Base-by-base conservation (phyloP, 2,888 invertebrate species). In the Eupithecia inturbata region DNA sequence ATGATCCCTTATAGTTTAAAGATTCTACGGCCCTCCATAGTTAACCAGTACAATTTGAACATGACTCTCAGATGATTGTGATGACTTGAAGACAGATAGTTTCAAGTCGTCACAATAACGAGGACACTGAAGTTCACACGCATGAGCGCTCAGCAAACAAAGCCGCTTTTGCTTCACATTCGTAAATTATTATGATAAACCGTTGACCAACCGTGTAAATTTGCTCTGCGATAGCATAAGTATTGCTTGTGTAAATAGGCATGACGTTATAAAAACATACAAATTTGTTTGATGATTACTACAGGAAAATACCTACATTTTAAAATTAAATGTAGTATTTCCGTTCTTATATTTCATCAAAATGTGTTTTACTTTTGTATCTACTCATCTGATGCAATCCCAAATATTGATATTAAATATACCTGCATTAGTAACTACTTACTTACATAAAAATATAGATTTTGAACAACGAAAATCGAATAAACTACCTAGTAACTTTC, bases 131-230 rank as follows among this genome's bases (percentile, higher is more conserved):
- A 84, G 85, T 89, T 91, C 91, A 88, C 91, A 92, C 90, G 91
- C 89, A 85, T 86, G 86, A 85, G 78, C 84, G 82, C 84, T 85
- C 72, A 78, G 80, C 85, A 85, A 89, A 90, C 88, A 89, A 88
- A 85, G 86, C 78, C 79, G 84, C 85, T 85, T 89, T 87, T 88
- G 82, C 80, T 78, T 82, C 78, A 79, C 81, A 67, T 75, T 86
- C 85, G 83, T 88, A 87, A 88, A 88, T 88, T 87, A 88, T 85
- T 87, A 88, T 85, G 86, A 87, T 87, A 87, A 83, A 86, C 85
- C 83, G 85, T 85, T 88, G 81, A 80, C 79, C 83, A 82, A 83
- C 81, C 84, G 83, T 87, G 86, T 88, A 85, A 86, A 87, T 89
- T 88, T 87, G 83, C 84, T 82, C 84, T 84, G 83, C 82, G 89